Conservation (phyloP, 2,113 vertebrate genomes). For the Rostratula benghalensis region DNA sequence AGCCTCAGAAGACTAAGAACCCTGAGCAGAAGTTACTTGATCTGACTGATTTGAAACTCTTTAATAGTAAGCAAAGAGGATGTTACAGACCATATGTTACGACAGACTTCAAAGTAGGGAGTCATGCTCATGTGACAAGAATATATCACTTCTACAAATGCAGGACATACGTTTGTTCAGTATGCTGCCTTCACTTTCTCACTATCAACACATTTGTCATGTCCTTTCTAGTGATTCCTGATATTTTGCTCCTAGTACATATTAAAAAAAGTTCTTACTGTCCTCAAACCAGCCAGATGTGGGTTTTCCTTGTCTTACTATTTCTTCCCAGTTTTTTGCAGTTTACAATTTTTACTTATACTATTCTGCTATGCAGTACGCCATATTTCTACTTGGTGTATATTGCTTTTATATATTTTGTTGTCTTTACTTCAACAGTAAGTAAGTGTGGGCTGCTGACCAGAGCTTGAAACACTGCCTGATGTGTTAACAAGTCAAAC, state of each 20-base stretch:
- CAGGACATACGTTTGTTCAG: background rate
- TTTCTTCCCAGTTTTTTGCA: background rate
- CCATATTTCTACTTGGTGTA: background rate
- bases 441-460: background rate
- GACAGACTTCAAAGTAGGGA: constrained; percentile 53
- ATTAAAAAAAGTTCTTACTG: background rate
- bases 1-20: background rate
- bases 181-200: background rate
- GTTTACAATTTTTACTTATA: background rate
- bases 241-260: background rate
- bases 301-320: background rate
- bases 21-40: background rate
- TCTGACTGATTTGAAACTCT: background rate
- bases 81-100: constrained; percentile 43
- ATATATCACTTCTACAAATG: constrained; percentile 46
- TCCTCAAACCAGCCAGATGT: background rate
- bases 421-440: background rate
- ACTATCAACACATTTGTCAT: constrained; percentile 28
- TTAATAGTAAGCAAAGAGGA: constrained; percentile 20
- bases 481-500: background rate
- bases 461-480: background rate
- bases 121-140: constrained; percentile 10
- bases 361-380: background rate
- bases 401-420: background rate
- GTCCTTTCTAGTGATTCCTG: background rate